phyloP scores from a whole-genome alignment of 1,140 invertebrate genomes.

The Cydia pomonella region DNA sequence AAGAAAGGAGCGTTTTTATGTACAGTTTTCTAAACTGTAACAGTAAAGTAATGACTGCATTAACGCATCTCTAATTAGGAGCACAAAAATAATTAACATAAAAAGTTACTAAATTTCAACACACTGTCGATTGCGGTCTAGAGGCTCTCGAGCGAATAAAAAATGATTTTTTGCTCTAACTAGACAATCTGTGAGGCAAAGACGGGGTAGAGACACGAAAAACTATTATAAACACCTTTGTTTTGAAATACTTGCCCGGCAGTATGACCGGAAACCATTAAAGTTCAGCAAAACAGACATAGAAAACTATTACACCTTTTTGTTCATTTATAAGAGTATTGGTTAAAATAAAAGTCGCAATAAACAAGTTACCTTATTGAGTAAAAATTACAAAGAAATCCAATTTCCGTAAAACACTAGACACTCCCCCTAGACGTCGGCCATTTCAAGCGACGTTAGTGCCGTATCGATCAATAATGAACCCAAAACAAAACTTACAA shows the following conservation, averaged over 20 bases:
- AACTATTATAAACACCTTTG: constrained; percentile 64
- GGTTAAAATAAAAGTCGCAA: neutral
- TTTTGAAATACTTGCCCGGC: constrained; percentile 74
- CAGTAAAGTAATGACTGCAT: constrained; percentile 32
- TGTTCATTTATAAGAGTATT: neutral
- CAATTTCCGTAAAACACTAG: constrained; percentile 71
- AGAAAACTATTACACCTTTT: neutral
- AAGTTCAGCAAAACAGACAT: constrained; percentile 33
- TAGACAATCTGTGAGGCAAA: neutral
- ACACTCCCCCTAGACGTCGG: constrained; percentile 79
- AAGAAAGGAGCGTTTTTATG: constrained; percentile 31
- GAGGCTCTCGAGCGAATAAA: neutral
- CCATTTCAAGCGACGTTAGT: constrained; percentile 76
- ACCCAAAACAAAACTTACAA: constrained; percentile 42
- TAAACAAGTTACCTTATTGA: constrained; percentile 59
- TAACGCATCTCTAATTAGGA: constrained; percentile 31
- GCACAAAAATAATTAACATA: constrained; percentile 32
- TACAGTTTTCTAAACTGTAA: constrained; percentile 31
- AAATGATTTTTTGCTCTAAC: neutral
- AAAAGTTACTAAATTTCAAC: constrained; percentile 21
- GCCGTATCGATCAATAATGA: constrained; percentile 67
- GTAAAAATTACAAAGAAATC: constrained; percentile 64
- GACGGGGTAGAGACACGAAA: constrained; percentile 2
- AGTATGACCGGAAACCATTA: constrained; percentile 62
- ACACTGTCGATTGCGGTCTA: neutral